Conservation (phyloP, 2,797 vertebrate species). For the Hemitrygon akajei region DNA sequence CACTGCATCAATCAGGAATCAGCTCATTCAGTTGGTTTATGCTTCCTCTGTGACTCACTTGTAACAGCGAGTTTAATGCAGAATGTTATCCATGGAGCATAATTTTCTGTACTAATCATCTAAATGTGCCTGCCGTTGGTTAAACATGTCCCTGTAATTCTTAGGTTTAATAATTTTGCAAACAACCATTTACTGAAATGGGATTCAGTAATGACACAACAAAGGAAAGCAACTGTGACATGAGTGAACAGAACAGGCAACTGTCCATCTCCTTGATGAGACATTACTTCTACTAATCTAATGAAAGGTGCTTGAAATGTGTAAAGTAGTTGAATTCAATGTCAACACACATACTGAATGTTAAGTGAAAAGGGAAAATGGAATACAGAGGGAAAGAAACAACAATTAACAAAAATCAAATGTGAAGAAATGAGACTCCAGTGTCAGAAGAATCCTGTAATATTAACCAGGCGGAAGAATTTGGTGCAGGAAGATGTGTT, state of each 20-base stretch:
- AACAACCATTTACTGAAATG: background rate
- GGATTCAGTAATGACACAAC: background rate
- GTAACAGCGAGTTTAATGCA: background rate
- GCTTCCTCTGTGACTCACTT: background rate
- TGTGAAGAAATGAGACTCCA: background rate
- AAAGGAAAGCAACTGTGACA: background rate
- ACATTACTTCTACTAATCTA: background rate
- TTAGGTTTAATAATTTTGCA: background rate
- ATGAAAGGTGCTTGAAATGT: background rate
- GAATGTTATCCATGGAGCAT: background rate
- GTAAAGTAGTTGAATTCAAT: background rate
- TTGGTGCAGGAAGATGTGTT: background rate
- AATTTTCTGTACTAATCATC: background rate
- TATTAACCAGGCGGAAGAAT: background rate
- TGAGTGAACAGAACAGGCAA: background rate
- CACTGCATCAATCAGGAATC: background rate
- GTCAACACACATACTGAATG: background rate
- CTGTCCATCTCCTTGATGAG: background rate
- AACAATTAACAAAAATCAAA: background rate
- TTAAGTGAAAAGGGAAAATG: background rate
- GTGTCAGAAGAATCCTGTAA: background rate
- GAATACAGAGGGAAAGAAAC: background rate
- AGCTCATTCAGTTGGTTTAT: background rate
- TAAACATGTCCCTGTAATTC: background rate
- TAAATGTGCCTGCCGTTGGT: background rate